A percentile compares a stretch with the other conserved stretches of the same genome.
Conservation (phyloP, 2,797 vertebrate genomes). For the Phoebastria nigripes region DNA sequence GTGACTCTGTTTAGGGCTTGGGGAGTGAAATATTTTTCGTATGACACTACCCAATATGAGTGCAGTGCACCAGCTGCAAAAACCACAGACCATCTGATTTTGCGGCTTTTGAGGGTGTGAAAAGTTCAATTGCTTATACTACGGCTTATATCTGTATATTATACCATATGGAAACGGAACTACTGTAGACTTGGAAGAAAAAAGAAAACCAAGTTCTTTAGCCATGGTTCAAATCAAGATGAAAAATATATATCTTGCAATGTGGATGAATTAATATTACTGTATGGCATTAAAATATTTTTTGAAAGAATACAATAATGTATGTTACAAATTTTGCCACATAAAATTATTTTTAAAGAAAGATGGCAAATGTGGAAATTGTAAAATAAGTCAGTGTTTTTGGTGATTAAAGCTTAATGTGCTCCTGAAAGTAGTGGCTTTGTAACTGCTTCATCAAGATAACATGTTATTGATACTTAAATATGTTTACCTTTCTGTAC, state of each 20-base stretch:
- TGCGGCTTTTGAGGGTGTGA: slow-evolving; percentile 93
- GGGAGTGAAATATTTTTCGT: slow-evolving; percentile 96
- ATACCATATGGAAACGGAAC: slow-evolving; percentile 79
- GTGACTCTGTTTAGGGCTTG: slow-evolving; percentile 86
- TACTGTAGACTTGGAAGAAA: slow-evolving; percentile 81
- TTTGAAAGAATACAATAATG: background rate
- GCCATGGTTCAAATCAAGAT: slow-evolving; percentile 73
- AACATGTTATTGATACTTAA: background rate
- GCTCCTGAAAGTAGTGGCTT: background rate
- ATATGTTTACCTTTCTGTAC: background rate
- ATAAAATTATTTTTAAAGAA: background rate
- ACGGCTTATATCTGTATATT: slow-evolving; percentile 81
- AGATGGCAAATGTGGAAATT: background rate
- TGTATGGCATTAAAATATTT: background rate
- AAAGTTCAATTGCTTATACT: slow-evolving; percentile 95
- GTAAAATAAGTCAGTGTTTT: background rate
- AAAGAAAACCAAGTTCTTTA: slow-evolving; percentile 74
- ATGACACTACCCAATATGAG: slow-evolving; percentile 92
- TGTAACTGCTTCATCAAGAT: background rate
- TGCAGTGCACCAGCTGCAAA: slow-evolving; percentile 90
- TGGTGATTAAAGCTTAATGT: background rate
- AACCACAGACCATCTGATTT: slow-evolving; percentile 91
- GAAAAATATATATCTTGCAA: slow-evolving; percentile 25
- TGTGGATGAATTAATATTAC: background rate
- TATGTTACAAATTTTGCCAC: background rate